Evolutionary conservation across 2,888 invertebrate genomes (phyloP), one percentile per base, ranked within the genome.

Genomic region (Zygaena filipendulae): DNA sequence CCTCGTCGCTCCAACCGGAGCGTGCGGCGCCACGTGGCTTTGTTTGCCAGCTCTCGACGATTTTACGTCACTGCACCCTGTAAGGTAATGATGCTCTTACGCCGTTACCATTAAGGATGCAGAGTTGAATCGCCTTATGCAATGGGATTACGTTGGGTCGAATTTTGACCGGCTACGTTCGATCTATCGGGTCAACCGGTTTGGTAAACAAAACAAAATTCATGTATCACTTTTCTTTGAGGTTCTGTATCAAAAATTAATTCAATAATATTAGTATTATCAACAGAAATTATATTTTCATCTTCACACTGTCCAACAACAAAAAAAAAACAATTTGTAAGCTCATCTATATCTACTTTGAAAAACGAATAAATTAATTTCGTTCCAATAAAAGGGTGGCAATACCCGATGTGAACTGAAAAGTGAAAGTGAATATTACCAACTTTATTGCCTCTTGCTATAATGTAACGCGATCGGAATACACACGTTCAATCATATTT

Each of bases 31-130:
- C 68, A 67, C 64, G 67, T 63, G 64, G 56, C 52, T 55, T 58
- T 69, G 63, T 67, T 57, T 55, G 60, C 55, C 57, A 48, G 48
- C 46, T 45, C 49, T 40, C 47, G 43, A 42, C 52, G 44, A 40
- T n/a, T 47, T 48, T 47, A 63, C 72, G 71, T 74, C 72, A 71
- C 52, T 53, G 43, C 50, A 47, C 66, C 57, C 63, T 59, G 59
- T 64, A 64, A 52, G 60, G 62, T 52, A 56, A 63, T 58, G 63
- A 69, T 66, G 53, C 49, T 46, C 40, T 55, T 39, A 38, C 40
- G 39, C 35, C 39, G 44, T 54, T 52, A 59, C 52, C 63, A 57
- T 54, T 62, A 56, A 63, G 64, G 66, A 52, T 59, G 50, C 43
- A 32, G 44, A 57, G 63, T 60, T 63, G 55, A 59, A 47, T 62